phyloP scores from a whole-genome alignment of 1,140 invertebrate species.

The Scaptodrosophila lebanonensis region DNA sequence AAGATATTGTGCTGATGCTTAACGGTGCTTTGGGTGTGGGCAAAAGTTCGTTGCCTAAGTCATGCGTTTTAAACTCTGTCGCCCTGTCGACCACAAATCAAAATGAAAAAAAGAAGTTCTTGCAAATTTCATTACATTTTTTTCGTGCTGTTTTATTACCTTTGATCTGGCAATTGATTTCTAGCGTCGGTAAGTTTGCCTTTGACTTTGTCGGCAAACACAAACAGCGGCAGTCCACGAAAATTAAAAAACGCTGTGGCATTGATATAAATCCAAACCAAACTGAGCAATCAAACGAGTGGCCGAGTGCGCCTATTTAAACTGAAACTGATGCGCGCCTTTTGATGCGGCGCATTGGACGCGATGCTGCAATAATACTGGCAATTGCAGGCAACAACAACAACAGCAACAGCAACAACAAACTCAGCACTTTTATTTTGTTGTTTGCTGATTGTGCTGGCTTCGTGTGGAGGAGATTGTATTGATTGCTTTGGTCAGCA shows the following conservation, averaged over 20 bases:
- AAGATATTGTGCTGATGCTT: slow-evolving; percentile 11
- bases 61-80: slow-evolving; percentile 9
- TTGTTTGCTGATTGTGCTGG: slow-evolving; percentile 30
- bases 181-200: slow-evolving; percentile 44
- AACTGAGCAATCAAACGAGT: slow-evolving; percentile 42
- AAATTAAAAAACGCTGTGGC: too few relatives aligned
- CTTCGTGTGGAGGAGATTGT: slow-evolving; percentile 36
- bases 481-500: slow-evolving; percentile 43
- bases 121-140: slow-evolving; percentile 31
- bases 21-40: slow-evolving; percentile 43
- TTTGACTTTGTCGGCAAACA: slow-evolving; percentile 71
- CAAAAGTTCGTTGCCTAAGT: too few relatives aligned
- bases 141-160: too few relatives aligned
- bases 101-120: slow-evolving; percentile 18
- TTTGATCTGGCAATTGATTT: slow-evolving; percentile 54
- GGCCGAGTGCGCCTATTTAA: slow-evolving; percentile 36
- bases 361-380: not conserved
- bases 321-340: slow-evolving; percentile 37
- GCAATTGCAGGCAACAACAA: not conserved
- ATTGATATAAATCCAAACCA: slow-evolving; percentile 38
- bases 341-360: not conserved
- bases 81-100: slow-evolving; percentile 24
- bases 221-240: slow-evolving; percentile 51
- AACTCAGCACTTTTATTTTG: slow-evolving; percentile 18
- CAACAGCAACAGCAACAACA: not conserved